These are phyloP conservation scores for Notolepis coatsorum DNA, from an alignment of 2,797 vertebrate species.

Conservation along the genomic window DNA sequence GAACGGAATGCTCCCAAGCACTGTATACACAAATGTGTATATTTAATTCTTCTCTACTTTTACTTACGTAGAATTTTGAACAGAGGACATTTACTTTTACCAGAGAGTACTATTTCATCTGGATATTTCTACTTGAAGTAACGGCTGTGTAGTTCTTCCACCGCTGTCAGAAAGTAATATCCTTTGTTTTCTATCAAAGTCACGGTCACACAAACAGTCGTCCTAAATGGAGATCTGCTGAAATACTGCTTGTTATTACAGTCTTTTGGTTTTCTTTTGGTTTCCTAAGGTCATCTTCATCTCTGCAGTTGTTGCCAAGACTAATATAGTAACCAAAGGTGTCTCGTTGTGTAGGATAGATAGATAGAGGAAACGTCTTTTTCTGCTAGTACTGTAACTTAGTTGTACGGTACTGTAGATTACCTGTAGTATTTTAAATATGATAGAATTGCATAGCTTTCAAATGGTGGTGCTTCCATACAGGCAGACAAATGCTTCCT, in stretches of 20 bases:
- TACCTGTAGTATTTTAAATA: too few relatives aligned
- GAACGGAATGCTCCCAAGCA: too few relatives aligned
- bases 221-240: neutral
- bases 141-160: too few relatives aligned
- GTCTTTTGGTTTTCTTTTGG: neutral
- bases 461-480: too few relatives aligned
- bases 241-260: neutral
- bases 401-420: neutral
- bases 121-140: too few relatives aligned
- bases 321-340: constrained; percentile 4
- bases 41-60: too few relatives aligned
- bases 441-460: too few relatives aligned
- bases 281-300: constrained; percentile 8
- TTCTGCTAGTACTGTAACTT: neutral
- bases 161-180: neutral
- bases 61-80: too few relatives aligned
- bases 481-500: too few relatives aligned
- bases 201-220: constrained; percentile 9
- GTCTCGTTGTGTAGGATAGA: constrained; percentile 3
- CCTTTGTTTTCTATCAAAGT: constrained; percentile 7
- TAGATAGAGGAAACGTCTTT: neutral
- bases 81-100: too few relatives aligned
- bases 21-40: too few relatives aligned
- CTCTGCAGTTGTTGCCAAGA: constrained; percentile 5
- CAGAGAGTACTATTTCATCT: too few relatives aligned